Evolutionary conservation across 2,113 vertebrate genomes (phyloP).

Genomic region (Coregonus clupeaformis): DNA sequence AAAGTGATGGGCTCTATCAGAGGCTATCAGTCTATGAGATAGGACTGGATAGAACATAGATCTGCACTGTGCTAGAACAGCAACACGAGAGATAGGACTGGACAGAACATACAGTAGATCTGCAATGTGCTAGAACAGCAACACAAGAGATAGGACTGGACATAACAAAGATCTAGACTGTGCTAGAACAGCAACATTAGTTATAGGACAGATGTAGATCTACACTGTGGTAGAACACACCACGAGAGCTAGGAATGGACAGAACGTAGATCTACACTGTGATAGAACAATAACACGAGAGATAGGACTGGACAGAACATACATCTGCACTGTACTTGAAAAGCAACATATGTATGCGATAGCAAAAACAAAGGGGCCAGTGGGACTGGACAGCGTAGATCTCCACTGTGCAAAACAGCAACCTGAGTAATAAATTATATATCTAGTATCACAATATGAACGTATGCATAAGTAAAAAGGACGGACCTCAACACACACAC

Average conservation of each 20-base stretch:
- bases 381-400: conserved; percentile 48
- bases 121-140: background rate
- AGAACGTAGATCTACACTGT: background rate
- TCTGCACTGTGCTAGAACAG: conserved; percentile 7
- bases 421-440: no score
- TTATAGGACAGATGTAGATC: background rate
- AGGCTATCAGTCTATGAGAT: conserved; percentile 52
- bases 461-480: no score
- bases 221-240: no score
- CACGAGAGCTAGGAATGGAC: no score
- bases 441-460: no score
- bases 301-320: conserved; percentile 53
- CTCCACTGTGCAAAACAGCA: background rate
- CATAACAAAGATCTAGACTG: conserved; percentile 26
- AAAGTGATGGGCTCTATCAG: conserved; percentile 62
- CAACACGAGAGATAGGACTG: conserved; percentile 50
- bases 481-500: no score
- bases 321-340: conserved; percentile 1
- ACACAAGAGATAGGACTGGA: conserved; percentile 48
- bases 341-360: background rate
- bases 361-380: no score
- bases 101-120: conserved; percentile 15
- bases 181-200: background rate
- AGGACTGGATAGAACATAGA: background rate
- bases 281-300: conserved; percentile 16